Evolutionary conservation across 1,140 invertebrate species (phyloP), one percentile per base, ranked within the genome.

Genomic region (Rhopalosiphum maidis): DNA sequence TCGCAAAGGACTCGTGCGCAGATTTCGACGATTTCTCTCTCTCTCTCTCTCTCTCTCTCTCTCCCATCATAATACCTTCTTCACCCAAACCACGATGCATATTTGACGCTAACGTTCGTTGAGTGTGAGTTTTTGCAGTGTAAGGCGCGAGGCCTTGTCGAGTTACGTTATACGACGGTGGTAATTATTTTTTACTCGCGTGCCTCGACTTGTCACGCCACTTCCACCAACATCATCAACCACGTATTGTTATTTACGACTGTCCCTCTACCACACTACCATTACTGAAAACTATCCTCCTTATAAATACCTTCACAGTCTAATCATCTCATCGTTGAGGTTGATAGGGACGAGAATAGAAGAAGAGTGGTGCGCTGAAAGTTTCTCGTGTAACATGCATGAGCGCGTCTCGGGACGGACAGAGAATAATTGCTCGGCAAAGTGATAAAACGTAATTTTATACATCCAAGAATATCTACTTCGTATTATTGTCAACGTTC

Each of bases 171-270:
- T 77, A 35, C 30, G 60, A 77, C 43, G 85, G 0, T 51, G 48
- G 86, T 55, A 90, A 90, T 88, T 88, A 46, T 88, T 88, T 88
- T 77, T 88, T 88, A 51, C 54, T 18, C n/a, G 21, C 30, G 30
- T 8, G 46, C 18, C 87, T 35, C n/a, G 46, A n/a, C 86, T 22
- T 46, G 41, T 18, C 83, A 46, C 9, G 85, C 15, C 41, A 46
- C 41, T 11, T 25, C 85, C 9, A 1, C 83, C 83, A 41, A 25
- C 83, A 37, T 35, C 35, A n/a, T 23, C 35, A 21, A 83, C 77
- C 77, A 37, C 77, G 77, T 83, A 37, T 83, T 37, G 77, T 83
- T 37, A 83, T 83, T 83, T 83, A 83, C 77, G 77, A 82, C 15
- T 35, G 21, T 1, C 30, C 30, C 55, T 23, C 25, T 9, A 4